Evolutionary conservation across 1,140 invertebrate genomes (phyloP), one percentile per base, ranked within the genome.

Genomic region (Palaemon carinicauda): DNA sequence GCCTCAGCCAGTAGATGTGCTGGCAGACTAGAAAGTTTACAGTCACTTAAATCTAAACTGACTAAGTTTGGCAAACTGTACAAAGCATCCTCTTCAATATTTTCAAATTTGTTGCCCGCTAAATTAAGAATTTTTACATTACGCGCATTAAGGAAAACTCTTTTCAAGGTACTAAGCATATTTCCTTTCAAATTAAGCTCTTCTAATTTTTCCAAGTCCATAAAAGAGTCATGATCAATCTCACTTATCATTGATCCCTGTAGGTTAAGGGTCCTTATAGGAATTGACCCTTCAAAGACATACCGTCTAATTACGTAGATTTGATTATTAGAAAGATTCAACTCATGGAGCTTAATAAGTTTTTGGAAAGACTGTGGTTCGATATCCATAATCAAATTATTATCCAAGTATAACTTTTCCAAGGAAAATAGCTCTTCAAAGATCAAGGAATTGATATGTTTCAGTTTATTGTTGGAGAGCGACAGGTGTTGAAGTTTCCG

Each of bases 161-260:
- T 94, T 88, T 95, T 94, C 19, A 97, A 91, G 85, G 94, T 93
- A 21, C 93, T 91, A 41, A 98, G 91, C 31, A 93, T 93, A 91
- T 98, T 98, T 41, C 94, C 92, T 71, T 94, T 94, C 27, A 96
- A 89, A 90, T 96, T 95, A 0, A 96, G 90, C 78, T 95, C 94
- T 65, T 94, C 93, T 0, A 96, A 90, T 84, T 94, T 94, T 74
- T 93, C 93, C 29, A 96, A 90, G 0, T 94, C 93, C 10, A 91
- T 91, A 89, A 96, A 95, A 0, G 94, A 93, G 24, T 94, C 93
- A 29, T 91, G 90, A 88, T 95, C 94, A 54, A 96, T 93, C 33
- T 92, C 92, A 29, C 89, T 90, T 50, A 95, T 93, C 3, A 94
- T 94, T 80, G 94, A 94, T 87, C 95, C 94, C 82, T 92, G 92